Conservation (phyloP, 2,888 invertebrate genomes). For the Drosophila meridiana region DNA sequence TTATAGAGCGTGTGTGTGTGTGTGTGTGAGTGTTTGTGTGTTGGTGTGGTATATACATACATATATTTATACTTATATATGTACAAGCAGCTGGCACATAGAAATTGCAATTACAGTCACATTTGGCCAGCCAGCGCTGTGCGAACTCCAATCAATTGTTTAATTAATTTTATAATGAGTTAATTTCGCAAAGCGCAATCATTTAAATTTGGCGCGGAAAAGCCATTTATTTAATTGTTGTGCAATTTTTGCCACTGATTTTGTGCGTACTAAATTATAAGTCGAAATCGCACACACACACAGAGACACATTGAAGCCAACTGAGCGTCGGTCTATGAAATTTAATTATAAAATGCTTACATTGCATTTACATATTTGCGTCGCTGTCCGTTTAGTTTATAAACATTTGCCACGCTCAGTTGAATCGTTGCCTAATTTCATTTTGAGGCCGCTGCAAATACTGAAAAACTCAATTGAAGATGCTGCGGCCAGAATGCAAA, state of each 20-base stretch:
- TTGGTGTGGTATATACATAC: neutral
- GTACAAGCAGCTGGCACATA: constrained; percentile 23
- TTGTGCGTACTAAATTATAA: constrained; percentile 52
- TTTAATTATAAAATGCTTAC: constrained; percentile 79
- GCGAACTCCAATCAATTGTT: constrained; percentile 73
- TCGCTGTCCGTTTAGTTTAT: constrained; percentile 52
- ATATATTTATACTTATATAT: neutral
- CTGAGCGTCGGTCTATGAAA: constrained; percentile 55
- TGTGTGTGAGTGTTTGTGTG: constrained; percentile 1
- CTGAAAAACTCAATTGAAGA: constrained; percentile 24
- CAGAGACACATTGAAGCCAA: constrained; percentile 3
- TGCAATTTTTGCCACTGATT: constrained; percentile 44
- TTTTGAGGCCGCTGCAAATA: constrained; percentile 41
- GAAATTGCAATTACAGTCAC: constrained; percentile 58
- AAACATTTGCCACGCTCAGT: constrained; percentile 66
- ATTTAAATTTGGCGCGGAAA: constrained; percentile 56
- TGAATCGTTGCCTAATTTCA: constrained; percentile 54
- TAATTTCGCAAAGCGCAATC: constrained; percentile 74
- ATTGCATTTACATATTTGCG: constrained; percentile 70
- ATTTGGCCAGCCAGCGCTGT: constrained; percentile 31
- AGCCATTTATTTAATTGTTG: constrained; percentile 54
- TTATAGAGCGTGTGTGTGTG: constrained; percentile 5
- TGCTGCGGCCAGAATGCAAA: constrained; percentile 3
- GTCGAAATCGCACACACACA: constrained; percentile 12
- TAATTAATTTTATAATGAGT: constrained; percentile 83